Conservation (phyloP, 2,113 vertebrate genomes). For the Ceuthmochares aereus region DNA sequence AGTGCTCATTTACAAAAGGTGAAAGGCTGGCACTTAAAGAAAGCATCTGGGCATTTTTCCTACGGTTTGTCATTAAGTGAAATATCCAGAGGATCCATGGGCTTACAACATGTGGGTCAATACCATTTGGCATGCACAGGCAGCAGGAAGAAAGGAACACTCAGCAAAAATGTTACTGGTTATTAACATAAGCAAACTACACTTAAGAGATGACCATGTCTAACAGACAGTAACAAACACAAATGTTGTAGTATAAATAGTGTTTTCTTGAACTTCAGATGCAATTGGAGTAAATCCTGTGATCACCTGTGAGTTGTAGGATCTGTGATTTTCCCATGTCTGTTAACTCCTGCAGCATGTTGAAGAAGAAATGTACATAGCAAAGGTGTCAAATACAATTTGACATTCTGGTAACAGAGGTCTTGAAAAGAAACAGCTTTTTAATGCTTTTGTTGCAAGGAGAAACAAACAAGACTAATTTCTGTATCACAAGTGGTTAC, state of each 20-base stretch:
- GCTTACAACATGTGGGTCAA: neutral
- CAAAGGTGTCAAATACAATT: neutral
- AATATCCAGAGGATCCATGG: neutral
- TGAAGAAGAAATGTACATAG: neutral
- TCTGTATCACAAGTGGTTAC: neutral
- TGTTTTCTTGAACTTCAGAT: neutral
- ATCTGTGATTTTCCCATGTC: neutral
- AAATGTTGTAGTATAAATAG: neutral
- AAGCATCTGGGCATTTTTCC: neutral
- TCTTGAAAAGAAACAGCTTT: neutral
- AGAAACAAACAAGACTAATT: neutral
- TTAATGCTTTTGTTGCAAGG: neutral
- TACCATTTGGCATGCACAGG: neutral
- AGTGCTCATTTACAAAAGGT: neutral
- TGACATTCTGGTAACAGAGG: neutral
- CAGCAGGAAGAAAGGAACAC: neutral
- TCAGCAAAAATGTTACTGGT: neutral
- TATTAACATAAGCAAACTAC: neutral
- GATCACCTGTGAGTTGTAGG: neutral
- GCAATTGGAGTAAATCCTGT: neutral
- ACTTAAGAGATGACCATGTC: neutral
- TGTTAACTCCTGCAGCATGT: neutral
- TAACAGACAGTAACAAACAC: neutral
- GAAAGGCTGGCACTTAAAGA: neutral
- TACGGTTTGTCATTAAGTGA: neutral